Base-by-base conservation (phyloP, 2,888 invertebrate species). In the Scaptomyza tumidula region DNA sequence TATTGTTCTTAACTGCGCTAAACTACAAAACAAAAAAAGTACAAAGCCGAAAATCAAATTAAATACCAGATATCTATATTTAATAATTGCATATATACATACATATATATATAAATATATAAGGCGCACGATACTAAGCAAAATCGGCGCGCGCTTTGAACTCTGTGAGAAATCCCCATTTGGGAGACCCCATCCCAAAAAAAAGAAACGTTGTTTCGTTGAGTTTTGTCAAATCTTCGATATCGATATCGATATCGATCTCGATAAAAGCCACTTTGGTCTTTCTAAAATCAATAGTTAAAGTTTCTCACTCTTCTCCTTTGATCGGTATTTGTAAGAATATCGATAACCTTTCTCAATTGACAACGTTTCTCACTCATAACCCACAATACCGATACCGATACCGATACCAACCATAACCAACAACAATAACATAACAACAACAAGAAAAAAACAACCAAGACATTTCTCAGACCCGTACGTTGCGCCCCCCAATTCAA, bases 1-100 rank as follows among this genome's bases (percentile, higher is more conserved):
- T 82, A 87, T 87, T 87, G 85, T 85, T 85, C 48, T 85, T 85
- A 85, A 85, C 87, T 87, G 76, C 80, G 76, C 87, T 82, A 85
- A 86, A 78, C 71, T 61, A 75, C 67, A 81, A 72, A 39, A 14
- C 39, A 75, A 50, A 60, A 61, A 33, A 58, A 63, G 65, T 70
- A 60, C 58, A 75, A 68, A 61, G 71, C 58, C 52, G 79, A 71
- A 71, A 63, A 67, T 66, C 65, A 54, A 48, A 58, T 61, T 44
- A 59, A 55, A 65, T 33, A 56, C 33, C 45, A 68, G 45, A 71
- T 67, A 50, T 57, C 24, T 58, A 19, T 48, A n/a, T 41, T 60
- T 67, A 68, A 75, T 61, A 55, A 58, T 61, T 75, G 63, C 76
- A 64, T 76, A 72, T 62, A 72, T 57, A 64, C 60, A 72, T 63